phyloP scores from a whole-genome alignment of 2,888 invertebrate species.

The Stegophylla sp. region DNA sequence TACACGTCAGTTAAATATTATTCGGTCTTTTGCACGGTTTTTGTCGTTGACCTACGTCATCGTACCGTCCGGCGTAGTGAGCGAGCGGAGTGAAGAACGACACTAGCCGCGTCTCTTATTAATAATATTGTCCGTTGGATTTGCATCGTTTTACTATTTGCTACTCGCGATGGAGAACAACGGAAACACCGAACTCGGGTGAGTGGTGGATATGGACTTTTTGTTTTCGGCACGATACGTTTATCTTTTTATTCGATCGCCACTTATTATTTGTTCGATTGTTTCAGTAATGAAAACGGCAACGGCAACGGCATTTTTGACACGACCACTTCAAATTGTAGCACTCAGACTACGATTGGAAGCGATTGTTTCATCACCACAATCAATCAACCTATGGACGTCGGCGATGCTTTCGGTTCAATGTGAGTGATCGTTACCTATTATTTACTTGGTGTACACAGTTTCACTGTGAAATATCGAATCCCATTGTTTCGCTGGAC shows the following conservation, averaged over 20 bases:
- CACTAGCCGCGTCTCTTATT: too few relatives aligned
- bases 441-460: too few relatives aligned
- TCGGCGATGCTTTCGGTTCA: conserved; percentile 39
- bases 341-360: conserved; percentile 8
- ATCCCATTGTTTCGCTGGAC: not conserved
- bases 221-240: not conserved
- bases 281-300: conserved; percentile 45
- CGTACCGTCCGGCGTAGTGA: too few relatives aligned
- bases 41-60: too few relatives aligned
- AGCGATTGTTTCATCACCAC: not conserved
- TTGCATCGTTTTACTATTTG: too few relatives aligned
- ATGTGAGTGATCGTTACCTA: conserved; percentile 8
- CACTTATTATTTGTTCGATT: not conserved
- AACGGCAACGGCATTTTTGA: not conserved
- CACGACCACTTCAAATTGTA: not conserved
- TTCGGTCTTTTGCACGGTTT: too few relatives aligned
- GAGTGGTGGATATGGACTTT: not conserved
- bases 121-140: too few relatives aligned
- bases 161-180: conserved; percentile 11
- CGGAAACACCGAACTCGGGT: not conserved
- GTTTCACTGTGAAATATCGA: not conserved
- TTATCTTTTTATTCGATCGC: not conserved
- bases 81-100: too few relatives aligned
- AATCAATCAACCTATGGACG: not conserved
- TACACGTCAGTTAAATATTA: too few relatives aligned